These are phyloP conservation scores for Stictocephala bisonia DNA, from an alignment of 2,888 invertebrate species.

Conservation along the genomic window DNA sequence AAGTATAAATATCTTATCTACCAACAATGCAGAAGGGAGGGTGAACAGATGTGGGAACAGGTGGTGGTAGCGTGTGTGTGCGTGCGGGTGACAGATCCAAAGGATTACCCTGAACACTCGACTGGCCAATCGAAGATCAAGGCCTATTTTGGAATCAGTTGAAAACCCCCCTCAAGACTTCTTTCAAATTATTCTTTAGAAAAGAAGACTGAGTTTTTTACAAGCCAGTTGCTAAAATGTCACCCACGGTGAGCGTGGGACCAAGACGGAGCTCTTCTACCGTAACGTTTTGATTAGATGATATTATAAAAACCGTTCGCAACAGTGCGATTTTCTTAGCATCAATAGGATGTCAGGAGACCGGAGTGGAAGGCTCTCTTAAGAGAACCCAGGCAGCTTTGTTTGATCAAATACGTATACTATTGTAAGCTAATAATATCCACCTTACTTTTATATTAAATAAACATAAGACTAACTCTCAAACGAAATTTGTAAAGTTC, in stretches of 20 bases:
- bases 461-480: too few species aligned
- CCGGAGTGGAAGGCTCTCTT: too few species aligned
- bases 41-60: conserved; percentile 13
- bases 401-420: too few species aligned
- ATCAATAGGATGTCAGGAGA: too few species aligned
- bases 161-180: conserved; percentile 27
- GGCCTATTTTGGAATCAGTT: conserved; percentile 31
- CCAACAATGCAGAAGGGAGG: too few species aligned
- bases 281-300: conserved; percentile 34
- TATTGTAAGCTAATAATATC: too few species aligned
- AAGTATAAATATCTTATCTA: too few species aligned
- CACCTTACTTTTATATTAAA: too few species aligned
- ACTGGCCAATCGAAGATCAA: conserved; percentile 39
- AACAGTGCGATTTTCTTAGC: conserved; percentile 29
- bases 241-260: conserved; percentile 33
- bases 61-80: neutral
- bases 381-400: too few species aligned
- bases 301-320: conserved; percentile 20
- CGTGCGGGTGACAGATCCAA: conserved; percentile 5
- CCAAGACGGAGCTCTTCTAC: neutral
- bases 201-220: conserved; percentile 26
- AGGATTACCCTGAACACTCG: conserved; percentile 35
- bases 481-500: too few species aligned
- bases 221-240: conserved; percentile 4
- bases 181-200: conserved; percentile 24